Percentiles rank a stretch among this genome's conserved stretches.
Conservation (phyloP, 2,113 vertebrate species). For the Conger conger region DNA sequence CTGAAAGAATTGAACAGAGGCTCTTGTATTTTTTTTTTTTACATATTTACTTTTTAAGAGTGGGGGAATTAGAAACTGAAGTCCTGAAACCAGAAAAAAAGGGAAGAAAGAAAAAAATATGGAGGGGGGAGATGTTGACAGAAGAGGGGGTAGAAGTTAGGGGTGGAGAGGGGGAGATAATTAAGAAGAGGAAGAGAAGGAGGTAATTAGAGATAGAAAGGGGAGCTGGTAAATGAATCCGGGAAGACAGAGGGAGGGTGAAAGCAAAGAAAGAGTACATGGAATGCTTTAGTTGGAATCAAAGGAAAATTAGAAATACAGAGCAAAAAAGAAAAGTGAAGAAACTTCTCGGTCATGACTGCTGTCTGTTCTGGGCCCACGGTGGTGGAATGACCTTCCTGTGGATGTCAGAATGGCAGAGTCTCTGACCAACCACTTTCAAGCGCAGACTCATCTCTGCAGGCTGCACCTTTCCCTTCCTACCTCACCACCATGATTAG, state of each 20-base stretch:
- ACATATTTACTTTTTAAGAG: conserved; percentile 47
- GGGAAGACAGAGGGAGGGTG: not conserved
- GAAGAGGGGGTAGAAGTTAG: conserved; percentile 45
- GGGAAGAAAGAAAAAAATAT: conserved; percentile 42
- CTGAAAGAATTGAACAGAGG: conserved; percentile 22
- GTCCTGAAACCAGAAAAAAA: conserved; percentile 30
- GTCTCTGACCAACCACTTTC: no score
- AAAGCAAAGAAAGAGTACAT: conserved; percentile 35
- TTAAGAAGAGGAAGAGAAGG: conserved; percentile 64
- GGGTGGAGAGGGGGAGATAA: conserved; percentile 55
- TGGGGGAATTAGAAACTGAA: conserved; percentile 60
- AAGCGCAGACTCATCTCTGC: no score
- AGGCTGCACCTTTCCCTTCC: no score
- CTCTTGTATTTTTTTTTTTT: conserved; percentile 34
- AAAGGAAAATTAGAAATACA: conserved; percentile 39
- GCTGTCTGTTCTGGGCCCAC: no score
- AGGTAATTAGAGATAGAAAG: conserved; percentile 56
- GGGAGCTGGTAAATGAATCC: conserved; percentile 12
- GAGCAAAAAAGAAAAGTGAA: conserved; percentile 9
- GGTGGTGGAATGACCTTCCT: no score
- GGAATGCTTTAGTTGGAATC: conserved; percentile 32
- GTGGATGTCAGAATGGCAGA: no score
- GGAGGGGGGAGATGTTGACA: conserved; percentile 15
- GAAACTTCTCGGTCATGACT: no score
- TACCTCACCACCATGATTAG: no score